Evolutionary conservation across 2,113 vertebrate species (phyloP).

Genomic region (Drymodes brunneopygia): DNA sequence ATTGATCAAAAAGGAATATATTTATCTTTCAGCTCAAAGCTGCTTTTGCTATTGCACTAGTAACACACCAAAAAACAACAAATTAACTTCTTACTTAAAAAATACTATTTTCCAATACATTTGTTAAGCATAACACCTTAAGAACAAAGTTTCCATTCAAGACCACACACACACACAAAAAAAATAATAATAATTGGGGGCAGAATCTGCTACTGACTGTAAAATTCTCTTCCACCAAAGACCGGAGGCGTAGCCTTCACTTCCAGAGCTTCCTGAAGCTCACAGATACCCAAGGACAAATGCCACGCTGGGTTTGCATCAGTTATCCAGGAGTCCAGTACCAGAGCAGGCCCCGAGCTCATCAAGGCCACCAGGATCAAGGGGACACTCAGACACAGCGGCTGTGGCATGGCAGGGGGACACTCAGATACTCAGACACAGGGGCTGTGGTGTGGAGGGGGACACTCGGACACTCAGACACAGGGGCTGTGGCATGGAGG

Average conservation of each 20-base stretch:
- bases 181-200: fast-evolving
- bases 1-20: neutral
- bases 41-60: neutral
- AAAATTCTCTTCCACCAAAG: neutral
- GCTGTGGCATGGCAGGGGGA: fast-evolving
- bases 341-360: neutral
- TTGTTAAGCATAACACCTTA: neutral
- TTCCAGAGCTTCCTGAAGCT: neutral
- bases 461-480: too few relatives aligned
- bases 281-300: neutral
- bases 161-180: fast-evolving
- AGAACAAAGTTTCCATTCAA: neutral
- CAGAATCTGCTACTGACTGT: neutral
- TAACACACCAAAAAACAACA: fast-evolving
- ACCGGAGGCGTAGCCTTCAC: neutral
- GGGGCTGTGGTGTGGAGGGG: too few relatives aligned
- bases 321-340: neutral
- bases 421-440: too few relatives aligned
- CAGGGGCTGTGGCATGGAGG: too few relatives aligned
- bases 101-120: neutral
- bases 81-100: neutral
- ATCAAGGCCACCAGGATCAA: neutral
- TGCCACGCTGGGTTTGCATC: fast-evolving
- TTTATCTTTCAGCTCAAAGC: neutral
- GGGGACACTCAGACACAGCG: fast-evolving